Percentiles rank a stretch among this genome's conserved stretches.
These are phyloP conservation scores for Leucophenga maculata DNA, from an alignment of 2,888 invertebrate genomes.

Conservation along the genomic window DNA sequence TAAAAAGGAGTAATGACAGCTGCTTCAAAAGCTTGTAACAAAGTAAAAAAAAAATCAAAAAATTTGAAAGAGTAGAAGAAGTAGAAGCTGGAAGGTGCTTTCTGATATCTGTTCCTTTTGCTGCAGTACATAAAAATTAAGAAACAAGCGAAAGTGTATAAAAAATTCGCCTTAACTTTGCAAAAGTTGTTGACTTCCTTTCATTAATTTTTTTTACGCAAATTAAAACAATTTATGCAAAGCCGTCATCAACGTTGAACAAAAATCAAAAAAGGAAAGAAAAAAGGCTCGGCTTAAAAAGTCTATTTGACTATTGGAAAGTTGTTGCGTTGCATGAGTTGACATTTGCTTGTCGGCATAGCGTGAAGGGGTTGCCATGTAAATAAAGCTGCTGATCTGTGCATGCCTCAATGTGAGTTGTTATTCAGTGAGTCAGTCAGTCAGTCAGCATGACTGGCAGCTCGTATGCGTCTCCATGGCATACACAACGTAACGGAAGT, in stretches of 20 bases:
- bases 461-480: not conserved
- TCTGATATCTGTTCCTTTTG: too few species aligned
- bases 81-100: too few species aligned
- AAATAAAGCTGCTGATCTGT: too few species aligned
- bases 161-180: too few species aligned
- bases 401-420: too few species aligned
- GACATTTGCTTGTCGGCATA: constrained; percentile 5
- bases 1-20: not conserved
- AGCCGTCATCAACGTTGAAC: not conserved
- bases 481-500: not conserved
- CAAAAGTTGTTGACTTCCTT: constrained; percentile 12
- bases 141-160: too few species aligned
- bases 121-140: too few species aligned
- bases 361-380: not conserved
- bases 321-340: constrained; percentile 4
- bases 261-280: not conserved
- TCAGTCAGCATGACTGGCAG: not conserved
- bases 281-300: not conserved
- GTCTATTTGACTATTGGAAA: not conserved
- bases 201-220: constrained; percentile 51
- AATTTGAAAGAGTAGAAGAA: too few species aligned
- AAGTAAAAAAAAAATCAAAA: too few species aligned
- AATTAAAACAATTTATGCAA: constrained; percentile 50
- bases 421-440: not conserved
- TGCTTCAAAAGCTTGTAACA: too few species aligned